phyloP scores from a whole-genome alignment of 1,140 invertebrate genomes.

The Leptinotarsa defecta region DNA sequence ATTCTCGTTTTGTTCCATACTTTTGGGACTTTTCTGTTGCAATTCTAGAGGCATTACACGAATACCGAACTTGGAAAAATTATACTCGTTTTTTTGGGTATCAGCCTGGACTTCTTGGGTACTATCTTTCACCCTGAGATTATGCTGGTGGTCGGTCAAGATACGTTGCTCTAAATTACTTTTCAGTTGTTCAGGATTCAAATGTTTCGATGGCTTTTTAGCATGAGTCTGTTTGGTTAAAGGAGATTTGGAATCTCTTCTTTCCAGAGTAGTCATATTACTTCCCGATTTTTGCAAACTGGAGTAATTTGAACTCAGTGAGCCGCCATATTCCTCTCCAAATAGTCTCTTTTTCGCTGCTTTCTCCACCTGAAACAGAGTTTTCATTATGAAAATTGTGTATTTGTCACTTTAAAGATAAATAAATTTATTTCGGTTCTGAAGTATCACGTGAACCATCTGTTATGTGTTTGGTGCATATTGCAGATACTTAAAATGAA shows the following conservation, averaged over 20 bases:
- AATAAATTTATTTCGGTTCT: background rate
- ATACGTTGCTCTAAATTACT: conserved; percentile 58
- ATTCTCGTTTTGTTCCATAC: conserved; percentile 52
- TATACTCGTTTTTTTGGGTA: conserved; percentile 59
- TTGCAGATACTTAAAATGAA: too few species aligned
- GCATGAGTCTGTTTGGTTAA: conserved; percentile 29
- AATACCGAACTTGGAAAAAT: conserved; percentile 71
- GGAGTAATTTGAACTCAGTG: conserved; percentile 56
- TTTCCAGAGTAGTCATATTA: conserved; percentile 50
- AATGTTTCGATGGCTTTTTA: conserved; percentile 35
- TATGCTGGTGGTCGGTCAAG: conserved; percentile 33
- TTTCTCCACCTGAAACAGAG: conserved; percentile 57
- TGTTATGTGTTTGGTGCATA: too few species aligned
- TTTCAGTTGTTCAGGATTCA: conserved; percentile 52
- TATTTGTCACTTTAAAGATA: background rate
- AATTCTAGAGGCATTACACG: conserved; percentile 65
- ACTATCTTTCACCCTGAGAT: conserved; percentile 53
- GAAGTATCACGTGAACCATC: too few species aligned
- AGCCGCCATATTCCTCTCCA: conserved; percentile 55
- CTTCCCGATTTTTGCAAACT: conserved; percentile 57
- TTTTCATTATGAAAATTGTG: background rate
- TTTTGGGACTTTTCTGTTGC: conserved; percentile 57
- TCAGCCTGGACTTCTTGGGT: conserved; percentile 56
- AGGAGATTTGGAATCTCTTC: conserved; percentile 48
- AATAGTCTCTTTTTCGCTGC: conserved; percentile 58